Conservation (phyloP, 2,888 invertebrate genomes). For the Volucella bombylans region DNA sequence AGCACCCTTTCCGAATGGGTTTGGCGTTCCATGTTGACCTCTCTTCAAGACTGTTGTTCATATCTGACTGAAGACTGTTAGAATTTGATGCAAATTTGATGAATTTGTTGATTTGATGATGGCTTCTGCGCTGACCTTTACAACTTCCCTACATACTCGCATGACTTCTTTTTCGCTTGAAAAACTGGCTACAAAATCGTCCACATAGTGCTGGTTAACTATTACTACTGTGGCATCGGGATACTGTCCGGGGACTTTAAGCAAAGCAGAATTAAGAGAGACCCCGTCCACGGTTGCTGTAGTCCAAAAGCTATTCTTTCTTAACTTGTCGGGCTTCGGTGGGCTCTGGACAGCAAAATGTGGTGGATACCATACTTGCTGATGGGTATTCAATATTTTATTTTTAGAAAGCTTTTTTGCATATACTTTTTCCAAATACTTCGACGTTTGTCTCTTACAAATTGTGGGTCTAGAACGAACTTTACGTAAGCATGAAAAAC, state of each 20-base stretch:
- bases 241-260: conserved; percentile 77
- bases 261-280: conserved; percentile 75
- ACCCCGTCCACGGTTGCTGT: conserved; percentile 75
- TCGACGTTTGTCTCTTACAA: too few relatives aligned
- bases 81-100: conserved; percentile 59
- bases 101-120: conserved; percentile 60
- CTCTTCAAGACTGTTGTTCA: neutral
- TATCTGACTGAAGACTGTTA: neutral
- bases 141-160: conserved; percentile 32
- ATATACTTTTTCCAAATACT: too few relatives aligned
- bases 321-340: too few relatives aligned
- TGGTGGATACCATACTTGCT: conserved; percentile 75
- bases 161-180: conserved; percentile 22
- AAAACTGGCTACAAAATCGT: conserved; percentile 63
- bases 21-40: conserved; percentile 30
- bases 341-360: conserved; percentile 75
- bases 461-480: too few relatives aligned
- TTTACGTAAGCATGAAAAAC: too few relatives aligned
- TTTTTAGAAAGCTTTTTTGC: too few relatives aligned
- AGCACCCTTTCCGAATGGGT: conserved; percentile 58
- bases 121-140: conserved; percentile 42
- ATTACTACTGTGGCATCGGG: neutral
- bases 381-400: too few relatives aligned
- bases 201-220: conserved; percentile 58
- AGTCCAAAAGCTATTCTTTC: conserved; percentile 75